Percentiles rank a stretch among this genome's conserved stretches.
These are phyloP conservation scores for Hydrolagus affinis DNA, from an alignment of 2,113 vertebrate species.

Conservation along the genomic window DNA sequence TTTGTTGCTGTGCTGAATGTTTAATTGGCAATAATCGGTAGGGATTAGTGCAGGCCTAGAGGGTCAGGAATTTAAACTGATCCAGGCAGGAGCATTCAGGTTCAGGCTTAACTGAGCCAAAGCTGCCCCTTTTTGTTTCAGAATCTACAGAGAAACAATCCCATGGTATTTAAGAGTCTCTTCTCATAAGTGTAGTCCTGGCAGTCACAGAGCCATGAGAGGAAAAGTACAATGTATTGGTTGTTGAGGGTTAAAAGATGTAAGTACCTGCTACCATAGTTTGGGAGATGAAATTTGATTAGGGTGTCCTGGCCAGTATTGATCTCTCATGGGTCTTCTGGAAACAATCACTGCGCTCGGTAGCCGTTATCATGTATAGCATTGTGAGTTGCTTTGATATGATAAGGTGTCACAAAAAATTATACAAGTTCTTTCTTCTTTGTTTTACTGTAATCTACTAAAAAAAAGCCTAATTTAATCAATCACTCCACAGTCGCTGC, in stretches of 20 bases:
- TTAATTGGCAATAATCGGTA: conserved; percentile 8
- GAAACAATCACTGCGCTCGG: too few species aligned
- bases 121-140: not conserved
- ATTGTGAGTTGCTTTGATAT: too few species aligned
- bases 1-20: not conserved
- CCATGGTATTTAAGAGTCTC: not conserved
- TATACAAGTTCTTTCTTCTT: too few species aligned
- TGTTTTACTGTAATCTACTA: too few species aligned
- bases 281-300: not conserved
- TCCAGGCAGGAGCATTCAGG: not conserved
- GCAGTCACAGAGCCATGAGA: not conserved
- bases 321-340: too few species aligned
- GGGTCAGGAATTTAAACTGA: not conserved
- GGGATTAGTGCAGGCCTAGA: not conserved
- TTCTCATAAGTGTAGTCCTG: conserved; percentile 6
- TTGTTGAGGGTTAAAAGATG: too few species aligned
- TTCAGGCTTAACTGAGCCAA: not conserved
- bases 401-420: too few species aligned
- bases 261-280: not conserved
- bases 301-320: not conserved
- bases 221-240: not conserved
- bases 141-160: not conserved
- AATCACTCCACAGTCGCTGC: too few species aligned
- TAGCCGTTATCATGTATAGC: too few species aligned
- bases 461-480: too few species aligned